Percentiles rank a stretch among this genome's conserved stretches.
Evolutionary conservation across 2,888 invertebrate genomes (phyloP).

Genomic region (Carabus problematicus): DNA sequence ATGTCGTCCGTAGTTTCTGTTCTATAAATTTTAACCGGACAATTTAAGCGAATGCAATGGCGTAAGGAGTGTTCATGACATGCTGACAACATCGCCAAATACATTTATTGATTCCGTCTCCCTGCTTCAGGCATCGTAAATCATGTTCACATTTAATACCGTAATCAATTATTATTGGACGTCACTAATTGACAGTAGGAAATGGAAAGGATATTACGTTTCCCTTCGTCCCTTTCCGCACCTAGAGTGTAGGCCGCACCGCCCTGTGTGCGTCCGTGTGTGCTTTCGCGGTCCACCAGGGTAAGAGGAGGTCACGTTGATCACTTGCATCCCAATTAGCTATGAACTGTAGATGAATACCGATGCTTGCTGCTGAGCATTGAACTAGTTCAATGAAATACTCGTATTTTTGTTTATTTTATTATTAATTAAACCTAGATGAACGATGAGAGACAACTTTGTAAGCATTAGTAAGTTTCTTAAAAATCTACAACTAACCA

Average conservation of each 20-base stretch:
- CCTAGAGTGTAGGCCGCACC: not conserved
- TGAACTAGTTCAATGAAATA: constrained; percentile 13
- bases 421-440: constrained; percentile 2
- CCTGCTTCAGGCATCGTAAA: constrained; percentile 19
- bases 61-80: too few species aligned
- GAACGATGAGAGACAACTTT: not conserved
- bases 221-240: constrained; percentile 11
- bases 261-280: constrained; percentile 2
- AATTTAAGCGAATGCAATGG: too few species aligned
- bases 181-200: constrained; percentile 42
- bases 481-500: not conserved
- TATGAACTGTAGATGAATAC: not conserved
- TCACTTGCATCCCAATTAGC: constrained; percentile 16
- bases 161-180: constrained; percentile 42
- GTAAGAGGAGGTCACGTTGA: not conserved
- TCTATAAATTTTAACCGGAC: too few species aligned
- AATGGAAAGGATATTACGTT: constrained; percentile 41
- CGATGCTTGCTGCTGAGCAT: not conserved
- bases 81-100: constrained; percentile 12
- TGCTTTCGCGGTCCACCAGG: not conserved
- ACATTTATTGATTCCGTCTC: constrained; percentile 20
- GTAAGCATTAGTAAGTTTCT: not conserved
- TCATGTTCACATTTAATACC: constrained; percentile 40
- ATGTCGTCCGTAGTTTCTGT: too few species aligned
- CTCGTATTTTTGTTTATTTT: constrained; percentile 1